Evolutionary conservation across 2,888 invertebrate species (phyloP), one percentile per base, ranked within the genome.

Genomic region (Chesias legatella): DNA sequence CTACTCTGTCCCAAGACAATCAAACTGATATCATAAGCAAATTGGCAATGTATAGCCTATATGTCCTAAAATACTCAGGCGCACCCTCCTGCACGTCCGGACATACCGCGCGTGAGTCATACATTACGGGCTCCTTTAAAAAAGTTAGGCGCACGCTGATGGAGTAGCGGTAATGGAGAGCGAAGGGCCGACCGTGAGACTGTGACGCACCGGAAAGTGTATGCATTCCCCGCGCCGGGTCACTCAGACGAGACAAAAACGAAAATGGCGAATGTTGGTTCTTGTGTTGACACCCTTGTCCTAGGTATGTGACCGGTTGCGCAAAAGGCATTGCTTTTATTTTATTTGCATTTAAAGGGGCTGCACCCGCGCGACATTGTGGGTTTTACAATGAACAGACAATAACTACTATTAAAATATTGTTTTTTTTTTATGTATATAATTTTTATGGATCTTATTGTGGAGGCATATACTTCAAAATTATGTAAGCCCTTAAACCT

Each of bases 71-170:
- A 9, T 29, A 34, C 20, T 10, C 17, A 24, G 24, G 34, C 43
- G 43, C 22, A 36, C 53, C 58, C 5, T 39, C 58, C 48, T 57
- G 13, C 42, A 44, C 22, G 37, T 54, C 58, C 71, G 70, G 71
- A 71, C 48, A 63, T 72, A 24, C 70, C 70, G 30, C 5, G 42
- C 58, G 49, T 57, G 58, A 58, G 30, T n/a, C 21, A n/a, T 33
- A 29, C 48, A 52, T 40, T 53, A 41, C 46, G 11, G 47, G 22
- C 10, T 36, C 21, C 6, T 22, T 9, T 33, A 30, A 17, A 26
- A 9, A 31, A 13, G 11, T 28, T 9, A 7, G 9, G 7, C 1
- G 6, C 13, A 1, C 6, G 6, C 24, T 9, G n/a, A 11, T 26
- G 9, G 24, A n/a, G 24, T 41, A 10, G 29, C 30, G 4, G 41